Evolutionary conservation across 2,797 vertebrate species (phyloP), one percentile per base, ranked within the genome.

Genomic region (Phrynocephalus forsythii): DNA sequence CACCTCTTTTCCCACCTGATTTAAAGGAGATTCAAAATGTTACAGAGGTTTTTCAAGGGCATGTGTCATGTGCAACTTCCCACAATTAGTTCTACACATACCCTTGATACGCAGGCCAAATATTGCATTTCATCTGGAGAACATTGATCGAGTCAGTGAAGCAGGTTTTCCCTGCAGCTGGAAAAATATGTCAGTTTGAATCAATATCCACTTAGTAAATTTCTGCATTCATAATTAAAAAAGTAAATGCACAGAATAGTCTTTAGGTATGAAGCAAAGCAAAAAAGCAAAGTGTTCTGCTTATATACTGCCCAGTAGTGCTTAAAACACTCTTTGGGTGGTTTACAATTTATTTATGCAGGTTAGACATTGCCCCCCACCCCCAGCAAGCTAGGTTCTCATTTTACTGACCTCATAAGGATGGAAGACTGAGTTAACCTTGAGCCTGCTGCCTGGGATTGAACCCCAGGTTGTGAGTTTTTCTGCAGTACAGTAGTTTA

Each of bases 161-260:
- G 48, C 38, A 82, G 6, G 13, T 20, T 56, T 66, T 69, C 5
- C 20, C 63, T 78, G 13, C 22, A 69, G 18, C 28, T 50, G 50
- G 48, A 66, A 11, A 38, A 79, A 28, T 56, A 6, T 71, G 67
- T 56, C 50, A 67, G 28, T 60, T 38, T 69, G n/a, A 28, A 79
- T 71, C 13, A 22, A 28, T 56, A 56, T 11, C 26, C 13, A 11
- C 7, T 52, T 76, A 79, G 22, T 68, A 78, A 86, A 28, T 26
- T 56, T 38, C 66, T 69, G 66, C 50, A n/a, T 79, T 24, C 84
- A 86, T 69, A 69, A 71, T 79, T 86, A 85, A 48, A 50, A 48
- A 48, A 77, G 20, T 11, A 38, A 78, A 79, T 16, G 66, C n/a
- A 8, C 7, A 38, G 48, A 69, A 86, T 38, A 86, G 20, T 79